A percentile compares a stretch with the other conserved stretches of the same genome.
These are phyloP conservation scores for Arion vulgaris DNA, from an alignment of 1,140 invertebrate species.

Conservation along the genomic window DNA sequence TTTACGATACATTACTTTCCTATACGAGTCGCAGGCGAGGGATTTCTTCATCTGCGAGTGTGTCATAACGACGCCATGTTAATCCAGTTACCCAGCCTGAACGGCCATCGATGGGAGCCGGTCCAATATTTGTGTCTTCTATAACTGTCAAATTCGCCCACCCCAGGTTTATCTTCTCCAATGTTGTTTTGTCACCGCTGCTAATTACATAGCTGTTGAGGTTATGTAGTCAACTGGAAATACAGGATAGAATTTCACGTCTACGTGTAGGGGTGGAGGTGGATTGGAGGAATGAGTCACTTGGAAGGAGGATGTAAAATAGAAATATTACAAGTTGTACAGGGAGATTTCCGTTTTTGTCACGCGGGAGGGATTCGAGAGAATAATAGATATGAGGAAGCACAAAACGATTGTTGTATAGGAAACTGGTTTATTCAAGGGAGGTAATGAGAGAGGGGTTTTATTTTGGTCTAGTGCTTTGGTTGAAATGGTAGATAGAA, in stretches of 20 bases:
- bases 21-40: neutral
- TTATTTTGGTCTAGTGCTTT: no score
- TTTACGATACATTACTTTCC: neutral
- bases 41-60: neutral
- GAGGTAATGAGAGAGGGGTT: no score
- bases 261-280: slow-evolving; percentile 1
- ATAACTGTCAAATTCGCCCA: slow-evolving; percentile 26
- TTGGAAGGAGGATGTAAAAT: neutral
- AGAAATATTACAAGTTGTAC: neutral
- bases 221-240: slow-evolving; percentile 13
- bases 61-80: slow-evolving; percentile 13
- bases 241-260: neutral
- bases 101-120: slow-evolving; percentile 13
- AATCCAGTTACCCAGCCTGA: slow-evolving; percentile 2
- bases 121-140: slow-evolving; percentile 31
- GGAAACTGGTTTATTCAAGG: no score
- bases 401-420: no score
- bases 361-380: no score
- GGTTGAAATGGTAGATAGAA: no score
- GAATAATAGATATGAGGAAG: no score
- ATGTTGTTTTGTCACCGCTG: slow-evolving; percentile 28
- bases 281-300: neutral
- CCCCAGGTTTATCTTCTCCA: slow-evolving; percentile 25
- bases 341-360: no score
- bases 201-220: slow-evolving; percentile 28